phyloP scores from a whole-genome alignment of 1,140 invertebrate genomes.

The Listronotus oregonensis region DNA sequence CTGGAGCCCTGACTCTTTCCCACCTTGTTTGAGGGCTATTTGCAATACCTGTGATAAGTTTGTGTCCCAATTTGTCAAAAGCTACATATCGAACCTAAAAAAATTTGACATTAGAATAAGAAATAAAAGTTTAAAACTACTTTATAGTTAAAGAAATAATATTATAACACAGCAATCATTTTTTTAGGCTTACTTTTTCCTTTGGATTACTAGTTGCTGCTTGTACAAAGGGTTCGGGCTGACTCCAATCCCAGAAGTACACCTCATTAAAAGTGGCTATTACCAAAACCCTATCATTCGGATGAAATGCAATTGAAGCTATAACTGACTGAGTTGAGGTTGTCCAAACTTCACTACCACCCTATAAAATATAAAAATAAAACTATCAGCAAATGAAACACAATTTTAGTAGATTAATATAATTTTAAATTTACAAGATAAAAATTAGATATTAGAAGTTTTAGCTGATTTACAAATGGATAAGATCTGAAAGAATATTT shows the following conservation, averaged over 20 bases:
- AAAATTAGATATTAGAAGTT: too few relatives aligned
- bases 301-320: slow-evolving; percentile 86
- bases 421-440: too few relatives aligned
- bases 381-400: slow-evolving; percentile 7
- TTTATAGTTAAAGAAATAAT: not conserved
- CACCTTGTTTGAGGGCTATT: slow-evolving; percentile 63
- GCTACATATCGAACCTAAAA: slow-evolving; percentile 72
- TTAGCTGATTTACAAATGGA: too few relatives aligned
- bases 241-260: slow-evolving; percentile 90
- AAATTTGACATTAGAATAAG: slow-evolving; percentile 16
- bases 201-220: slow-evolving; percentile 70
- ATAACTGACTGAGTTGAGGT: slow-evolving; percentile 74
- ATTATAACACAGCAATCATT: too few relatives aligned
- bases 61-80: slow-evolving; percentile 81
- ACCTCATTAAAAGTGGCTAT: slow-evolving; percentile 86
- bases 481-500: too few relatives aligned
- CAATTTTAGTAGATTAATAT: too few relatives aligned
- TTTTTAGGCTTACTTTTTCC: slow-evolving; percentile 68
- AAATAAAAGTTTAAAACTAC: not conserved
- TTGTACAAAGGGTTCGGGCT: slow-evolving; percentile 75
- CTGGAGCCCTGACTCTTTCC: slow-evolving; percentile 60
- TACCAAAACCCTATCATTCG: slow-evolving; percentile 77
- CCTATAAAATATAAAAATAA: slow-evolving; percentile 61
- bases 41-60: slow-evolving; percentile 84
- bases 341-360: slow-evolving; percentile 84